Evolutionary conservation across 1,140 invertebrate species (phyloP), one percentile per base, ranked within the genome.

Genomic region (Coboldia fuscipes): DNA sequence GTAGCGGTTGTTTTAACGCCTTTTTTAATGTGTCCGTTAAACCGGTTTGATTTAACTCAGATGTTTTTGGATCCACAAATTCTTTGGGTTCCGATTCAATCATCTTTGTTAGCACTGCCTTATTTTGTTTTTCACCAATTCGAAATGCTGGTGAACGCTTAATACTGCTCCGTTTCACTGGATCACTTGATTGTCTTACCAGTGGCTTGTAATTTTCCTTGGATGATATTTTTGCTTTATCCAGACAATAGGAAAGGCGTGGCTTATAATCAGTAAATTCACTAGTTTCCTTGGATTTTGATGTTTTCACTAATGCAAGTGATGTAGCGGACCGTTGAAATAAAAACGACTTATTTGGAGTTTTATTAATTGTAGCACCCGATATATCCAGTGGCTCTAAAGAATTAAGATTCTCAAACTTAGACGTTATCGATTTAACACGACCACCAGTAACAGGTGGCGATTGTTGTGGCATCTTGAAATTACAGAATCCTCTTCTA

Each of bases 131-230:
- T 31, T 60, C 52, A 36, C 69, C 66, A 39, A 66, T 61, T 4
- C 68, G 50, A 44, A 71, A 70, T 0, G 68, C 67, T 24, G 67
- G 67, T 18, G 63, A 66, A 36, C 67, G 49, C 36, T 69, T 66
- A n/a, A 70, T 57, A 41, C 57, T 59, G 15, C 46, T 38, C 39
- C 64, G 65, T 32, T 59, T 60, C 0, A 56, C 52, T 3, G 66
- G 67, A 47, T 70, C 67, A 42, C 65, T 69, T 1, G 50, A 47
- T 39, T 70, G 66, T 12, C 66, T 46, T 2, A 60, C 47, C 23
- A 68, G 39, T 20, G n/a, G 9, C 34, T 14, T 19, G 27, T 37
- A n/a, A n/a, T n/a, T n/a, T n/a, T n/a, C n/a, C n/a, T n/a, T n/a
- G n/a, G n/a, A n/a, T n/a, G n/a, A n/a, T n/a, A n/a, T n/a, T n/a